Base-by-base conservation (phyloP, 2,797 vertebrate species). In the Sarcoramphus papa region DNA sequence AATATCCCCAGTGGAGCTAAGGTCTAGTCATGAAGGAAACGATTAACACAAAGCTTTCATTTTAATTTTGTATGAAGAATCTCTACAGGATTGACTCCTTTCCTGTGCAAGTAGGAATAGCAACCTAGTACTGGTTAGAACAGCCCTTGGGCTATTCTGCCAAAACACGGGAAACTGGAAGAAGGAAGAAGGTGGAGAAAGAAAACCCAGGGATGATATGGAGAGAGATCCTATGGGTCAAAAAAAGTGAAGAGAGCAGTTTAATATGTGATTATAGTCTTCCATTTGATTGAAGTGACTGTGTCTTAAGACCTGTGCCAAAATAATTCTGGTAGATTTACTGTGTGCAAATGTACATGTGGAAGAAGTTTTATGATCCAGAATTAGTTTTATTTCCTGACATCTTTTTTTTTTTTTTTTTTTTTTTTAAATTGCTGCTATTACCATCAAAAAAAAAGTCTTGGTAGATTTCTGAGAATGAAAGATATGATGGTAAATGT, bases 281-380 rank as follows among this genome's bases (percentile, higher is more conserved):
- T 57, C 13, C 11, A 11, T 45, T 85, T 68, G 19, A 60, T 19
- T 59, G 8, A 88, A 82, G 3, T 41, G 6, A n/a, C 5, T 13
- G 1, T 30, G 8, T n/a, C n/a, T 48, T 4, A 4, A 20, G 27
- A 60, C 4, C 3, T 15, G 4, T 6, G 7, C 3, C 50, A 72
- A 76, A 87, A 82, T 41, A 76, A 73, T 50, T 91, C 85, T 83
- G 2, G 5, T 62, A 60, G 12, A 11, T 69, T 50, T 73, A 11
- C 18, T 73, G 3, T 25, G 6, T 48, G 22, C 5, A 69, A 65
- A 33, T 30, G 2, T 68, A 23, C 5, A 27, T 1, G 0, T 74
- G 15, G 53, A 88, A 63, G 28, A 69, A 70, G 9, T 5, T 63
- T 82, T 45, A n/a, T 45, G 23, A 35, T 67, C 10, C 15, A 54